phyloP scores from a whole-genome alignment of 2,797 vertebrate genomes.

The Toxotes lorentzi region DNA sequence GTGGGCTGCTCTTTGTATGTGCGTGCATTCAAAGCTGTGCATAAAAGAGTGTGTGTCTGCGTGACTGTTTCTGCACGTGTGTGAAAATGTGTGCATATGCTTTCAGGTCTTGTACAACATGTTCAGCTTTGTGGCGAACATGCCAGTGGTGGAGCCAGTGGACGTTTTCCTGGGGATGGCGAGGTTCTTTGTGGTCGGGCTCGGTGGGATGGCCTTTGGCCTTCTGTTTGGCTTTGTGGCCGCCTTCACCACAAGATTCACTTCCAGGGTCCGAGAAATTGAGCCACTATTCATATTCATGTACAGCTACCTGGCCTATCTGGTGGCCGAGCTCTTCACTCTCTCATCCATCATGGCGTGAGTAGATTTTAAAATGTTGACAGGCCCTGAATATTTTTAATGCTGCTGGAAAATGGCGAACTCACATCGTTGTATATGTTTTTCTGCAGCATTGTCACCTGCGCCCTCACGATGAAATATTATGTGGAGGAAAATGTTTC shows the following conservation, averaged over 20 bases:
- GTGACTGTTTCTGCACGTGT: neutral
- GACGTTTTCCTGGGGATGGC: constrained; percentile 93
- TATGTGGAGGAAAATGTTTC: constrained; percentile 98
- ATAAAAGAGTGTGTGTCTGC: neutral
- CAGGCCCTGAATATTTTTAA: neutral
- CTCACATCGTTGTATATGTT: constrained; percentile 1
- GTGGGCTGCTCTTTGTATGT: neutral
- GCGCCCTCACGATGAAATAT: constrained; percentile 98
- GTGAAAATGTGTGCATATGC: neutral
- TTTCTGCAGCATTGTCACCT: constrained; percentile 91
- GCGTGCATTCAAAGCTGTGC: neutral
- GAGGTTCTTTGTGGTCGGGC: constrained; percentile 93
- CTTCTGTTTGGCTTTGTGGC: constrained; percentile 94
- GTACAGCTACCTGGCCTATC: constrained; percentile 97
- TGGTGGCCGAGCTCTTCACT: constrained; percentile 95
- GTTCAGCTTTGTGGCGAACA: constrained; percentile 93
- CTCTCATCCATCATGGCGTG: constrained; percentile 99
- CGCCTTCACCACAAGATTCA: constrained; percentile 97
- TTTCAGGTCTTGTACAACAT: constrained; percentile 96
- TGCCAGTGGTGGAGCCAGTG: constrained; percentile 91
- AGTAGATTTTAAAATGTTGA: constrained; percentile 76
- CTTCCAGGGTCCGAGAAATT: constrained; percentile 93
- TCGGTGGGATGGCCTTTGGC: constrained; percentile 93
- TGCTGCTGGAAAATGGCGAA: neutral
- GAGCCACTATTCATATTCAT: constrained; percentile 98